phyloP scores from a whole-genome alignment of 2,113 vertebrate species.

The Pterocles orientalis region DNA sequence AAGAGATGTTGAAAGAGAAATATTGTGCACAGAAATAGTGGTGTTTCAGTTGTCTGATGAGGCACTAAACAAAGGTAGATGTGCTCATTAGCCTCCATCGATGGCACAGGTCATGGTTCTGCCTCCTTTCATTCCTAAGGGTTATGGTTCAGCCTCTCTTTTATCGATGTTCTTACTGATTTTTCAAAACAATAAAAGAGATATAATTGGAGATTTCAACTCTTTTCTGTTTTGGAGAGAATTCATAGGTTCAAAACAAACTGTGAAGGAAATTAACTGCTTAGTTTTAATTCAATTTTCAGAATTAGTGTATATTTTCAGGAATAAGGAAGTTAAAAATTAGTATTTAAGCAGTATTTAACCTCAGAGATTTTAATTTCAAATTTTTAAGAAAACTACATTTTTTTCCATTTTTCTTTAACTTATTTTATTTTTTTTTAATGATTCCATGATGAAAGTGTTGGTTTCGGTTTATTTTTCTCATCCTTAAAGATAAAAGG shows the following conservation, averaged over 20 bases:
- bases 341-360: background rate
- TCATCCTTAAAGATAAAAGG: background rate
- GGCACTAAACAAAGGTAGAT: background rate
- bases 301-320: background rate
- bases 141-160: background rate
- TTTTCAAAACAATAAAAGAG: background rate
- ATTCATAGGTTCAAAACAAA: background rate
- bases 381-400: background rate
- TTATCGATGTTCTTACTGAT: background rate
- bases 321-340: background rate
- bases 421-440: background rate
- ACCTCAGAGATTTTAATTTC: background rate
- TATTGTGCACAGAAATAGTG: background rate
- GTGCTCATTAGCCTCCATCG: background rate
- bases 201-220: background rate
- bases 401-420: background rate
- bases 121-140: background rate
- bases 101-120: background rate
- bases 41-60: background rate
- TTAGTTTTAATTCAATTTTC: background rate
- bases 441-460: background rate
- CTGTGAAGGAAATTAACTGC: rapidly evolving
- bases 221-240: background rate
- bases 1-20: background rate
- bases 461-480: background rate